Conservation (phyloP, 1,140 invertebrate species). For the Stegodyphus mimosarum region DNA sequence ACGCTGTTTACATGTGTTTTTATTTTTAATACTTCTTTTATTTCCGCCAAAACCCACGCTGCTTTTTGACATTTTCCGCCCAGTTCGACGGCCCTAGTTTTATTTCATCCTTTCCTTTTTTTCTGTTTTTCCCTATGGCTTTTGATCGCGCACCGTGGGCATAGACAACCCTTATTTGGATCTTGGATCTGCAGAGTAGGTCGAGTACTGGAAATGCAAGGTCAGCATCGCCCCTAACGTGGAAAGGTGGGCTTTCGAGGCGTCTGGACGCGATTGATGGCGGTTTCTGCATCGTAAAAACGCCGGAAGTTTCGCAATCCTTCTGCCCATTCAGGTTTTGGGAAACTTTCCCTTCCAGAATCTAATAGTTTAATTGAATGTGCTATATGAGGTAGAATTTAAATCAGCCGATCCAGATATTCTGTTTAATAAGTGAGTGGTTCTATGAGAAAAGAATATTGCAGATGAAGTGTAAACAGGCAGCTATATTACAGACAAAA, state of each 20-base stretch:
- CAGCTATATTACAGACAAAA: too few species aligned
- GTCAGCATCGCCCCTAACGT: background rate
- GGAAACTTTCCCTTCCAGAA: too few species aligned
- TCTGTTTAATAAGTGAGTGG: too few species aligned
- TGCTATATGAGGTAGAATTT: too few species aligned
- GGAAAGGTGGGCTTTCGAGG: background rate
- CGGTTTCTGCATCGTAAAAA: background rate
- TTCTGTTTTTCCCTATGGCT: too few species aligned
- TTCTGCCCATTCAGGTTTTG: background rate
- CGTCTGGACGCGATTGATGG: background rate
- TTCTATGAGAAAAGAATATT: too few species aligned
- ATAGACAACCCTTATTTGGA: background rate
- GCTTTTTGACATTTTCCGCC: background rate
- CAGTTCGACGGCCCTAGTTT: background rate
- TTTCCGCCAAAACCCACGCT: background rate
- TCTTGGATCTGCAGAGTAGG: background rate
- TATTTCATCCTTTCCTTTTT: background rate
- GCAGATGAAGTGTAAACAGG: too few species aligned
- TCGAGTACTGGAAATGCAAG: background rate
- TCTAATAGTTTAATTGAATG: too few species aligned
- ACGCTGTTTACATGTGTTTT: too few species aligned
- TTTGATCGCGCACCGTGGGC: background rate
- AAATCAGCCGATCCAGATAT: too few species aligned
- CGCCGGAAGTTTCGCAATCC: background rate
- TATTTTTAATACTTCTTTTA: too few species aligned